These are phyloP conservation scores for Pseudoips prasinana DNA, from an alignment of 2,888 invertebrate species.

Conservation along the genomic window DNA sequence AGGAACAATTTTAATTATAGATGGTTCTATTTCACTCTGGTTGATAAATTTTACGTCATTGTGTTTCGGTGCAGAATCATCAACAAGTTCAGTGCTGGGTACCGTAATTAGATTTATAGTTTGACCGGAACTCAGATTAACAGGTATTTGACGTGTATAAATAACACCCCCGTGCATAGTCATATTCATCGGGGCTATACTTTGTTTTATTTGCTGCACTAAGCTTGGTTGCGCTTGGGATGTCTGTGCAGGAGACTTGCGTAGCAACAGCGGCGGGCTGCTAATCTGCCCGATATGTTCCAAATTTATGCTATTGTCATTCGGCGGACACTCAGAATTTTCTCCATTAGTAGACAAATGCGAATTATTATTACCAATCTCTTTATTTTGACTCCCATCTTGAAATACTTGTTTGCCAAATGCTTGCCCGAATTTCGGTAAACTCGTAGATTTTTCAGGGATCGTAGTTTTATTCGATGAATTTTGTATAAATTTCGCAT, in stretches of 20 bases:
- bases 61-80: conserved; percentile 67
- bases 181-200: conserved; percentile 79
- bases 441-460: conserved; percentile 72
- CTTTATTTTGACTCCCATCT: conserved; percentile 61
- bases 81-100: conserved; percentile 69
- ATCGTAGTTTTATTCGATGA: conserved; percentile 52
- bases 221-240: conserved; percentile 60
- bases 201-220: conserved; percentile 75
- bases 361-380: conserved; percentile 46
- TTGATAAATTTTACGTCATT: conserved; percentile 48
- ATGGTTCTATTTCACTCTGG: conserved; percentile 62
- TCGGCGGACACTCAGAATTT: conserved; percentile 48
- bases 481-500: conserved; percentile 78
- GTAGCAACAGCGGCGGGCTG: conserved; percentile 64
- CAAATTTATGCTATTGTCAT: conserved; percentile 58
- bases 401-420: conserved; percentile 88
- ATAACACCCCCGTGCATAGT: conserved; percentile 86
- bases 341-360: conserved; percentile 47
- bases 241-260: conserved; percentile 55
- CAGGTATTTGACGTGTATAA: conserved; percentile 87
- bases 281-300: conserved; percentile 63
- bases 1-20: conserved; percentile 74
- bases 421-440: conserved; percentile 90
- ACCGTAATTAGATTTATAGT: conserved; percentile 82
- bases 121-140: conserved; percentile 80